Base-by-base conservation (phyloP, 1,140 invertebrate genomes). In the Drosophila parvula region DNA sequence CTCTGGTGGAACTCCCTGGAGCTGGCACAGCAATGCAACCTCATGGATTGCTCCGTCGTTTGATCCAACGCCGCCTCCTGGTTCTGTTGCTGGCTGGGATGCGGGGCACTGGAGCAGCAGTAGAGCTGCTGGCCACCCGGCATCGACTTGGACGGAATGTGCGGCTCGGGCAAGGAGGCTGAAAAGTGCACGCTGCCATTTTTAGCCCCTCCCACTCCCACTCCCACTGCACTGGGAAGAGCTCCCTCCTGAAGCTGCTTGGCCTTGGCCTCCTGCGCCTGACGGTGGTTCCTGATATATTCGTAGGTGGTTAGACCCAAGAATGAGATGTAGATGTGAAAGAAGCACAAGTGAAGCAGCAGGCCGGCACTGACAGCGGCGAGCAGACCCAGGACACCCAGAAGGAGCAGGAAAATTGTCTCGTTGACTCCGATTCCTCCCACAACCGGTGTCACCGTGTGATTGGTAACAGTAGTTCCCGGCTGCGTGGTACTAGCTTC, bases 281-380 rank as follows among this genome's bases (percentile, higher is more conserved):
- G 93, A 0, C 95, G 91, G 78, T 95, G 94, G 58, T 94, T 94
- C 3, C 95, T 91, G 44, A 97, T 96, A 91, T 98, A 98, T 91
- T 98, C 97, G 92, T 98, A 98, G 0, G 97, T 98, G 7, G 97
- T 98, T 16, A 98, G 92, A 0, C 97, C 97, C 58, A 97, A 92
- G 70, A 95, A 94, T 9, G 95, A 96, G 85, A 98, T 97, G 92
- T 98, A 98, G 45, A 97, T 95, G 92, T 98, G 97, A 92, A 98
- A 98, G 90, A 96, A 96, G 90, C 97, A 96, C 27, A 99, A 93
- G 93, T 99, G 98, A 18, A 97, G 93, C 10, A 99, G 93, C 22
- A 98, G 93, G 22, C 95, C 95, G 1, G 96, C 94, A 5, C 96
- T 96, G 9, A 97, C 93, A 7, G 96, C 93, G 1, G 96, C 95